phyloP scores from a whole-genome alignment of 1,140 invertebrate genomes.

The silkworm (Bombyx mori) region DNA sequence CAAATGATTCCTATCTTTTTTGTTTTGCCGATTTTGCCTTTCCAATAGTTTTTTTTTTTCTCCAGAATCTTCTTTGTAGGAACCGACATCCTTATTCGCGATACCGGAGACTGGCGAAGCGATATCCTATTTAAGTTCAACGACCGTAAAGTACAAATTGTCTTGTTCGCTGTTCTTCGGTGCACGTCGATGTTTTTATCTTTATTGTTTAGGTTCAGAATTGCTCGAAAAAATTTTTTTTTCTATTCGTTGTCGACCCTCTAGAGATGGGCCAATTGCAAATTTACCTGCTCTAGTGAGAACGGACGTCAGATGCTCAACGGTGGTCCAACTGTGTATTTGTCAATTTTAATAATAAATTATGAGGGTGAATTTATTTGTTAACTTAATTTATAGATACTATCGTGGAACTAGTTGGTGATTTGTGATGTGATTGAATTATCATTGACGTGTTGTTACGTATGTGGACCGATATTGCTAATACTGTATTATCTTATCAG shows the following conservation, averaged over 20 bases:
- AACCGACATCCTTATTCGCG: slow-evolving; percentile 20
- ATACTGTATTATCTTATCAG: no score
- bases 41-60: slow-evolving; percentile 21
- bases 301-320: slow-evolving; percentile 7
- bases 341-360: background rate
- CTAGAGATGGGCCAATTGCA: slow-evolving; percentile 28
- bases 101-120: background rate
- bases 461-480: no score
- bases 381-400: no score
- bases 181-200: slow-evolving; percentile 5
- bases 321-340: slow-evolving; percentile 7
- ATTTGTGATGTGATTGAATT: no score
- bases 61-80: slow-evolving; percentile 16
- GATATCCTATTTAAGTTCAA: background rate
- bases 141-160: slow-evolving; percentile 5
- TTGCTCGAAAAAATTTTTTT: slow-evolving; percentile 14
- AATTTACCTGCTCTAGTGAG: slow-evolving; percentile 34
- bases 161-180: background rate
- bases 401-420: no score
- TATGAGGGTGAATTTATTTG: no score
- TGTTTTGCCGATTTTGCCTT: slow-evolving; percentile 9
- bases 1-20: slow-evolving; percentile 9
- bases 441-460: no score
- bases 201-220: slow-evolving; percentile 9
- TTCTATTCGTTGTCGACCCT: slow-evolving; percentile 10